phyloP scores from a whole-genome alignment of 2,113 vertebrate species.

The Corvus moneduloides region DNA sequence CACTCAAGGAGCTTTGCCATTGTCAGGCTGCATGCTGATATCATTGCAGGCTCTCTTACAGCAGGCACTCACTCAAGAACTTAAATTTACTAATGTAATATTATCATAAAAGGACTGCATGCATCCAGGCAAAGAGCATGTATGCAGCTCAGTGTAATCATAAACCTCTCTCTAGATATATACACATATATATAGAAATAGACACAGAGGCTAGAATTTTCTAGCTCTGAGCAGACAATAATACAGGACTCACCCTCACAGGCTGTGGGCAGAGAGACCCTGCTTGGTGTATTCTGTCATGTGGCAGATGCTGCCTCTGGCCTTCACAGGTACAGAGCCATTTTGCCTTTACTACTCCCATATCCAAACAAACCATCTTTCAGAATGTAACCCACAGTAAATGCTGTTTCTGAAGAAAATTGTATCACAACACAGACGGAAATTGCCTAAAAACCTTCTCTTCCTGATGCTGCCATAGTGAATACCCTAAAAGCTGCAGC shows the following conservation, averaged over 20 bases:
- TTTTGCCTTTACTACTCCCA: too few relatives aligned
- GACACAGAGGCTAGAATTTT: background rate
- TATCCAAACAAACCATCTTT: background rate
- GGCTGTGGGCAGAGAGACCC: background rate
- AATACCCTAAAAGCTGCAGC: background rate
- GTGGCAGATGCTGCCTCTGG: background rate
- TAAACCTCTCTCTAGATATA: background rate
- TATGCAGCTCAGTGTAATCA: background rate
- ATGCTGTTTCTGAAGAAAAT: background rate
- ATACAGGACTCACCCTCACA: background rate
- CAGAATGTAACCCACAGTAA: background rate
- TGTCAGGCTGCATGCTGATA: background rate
- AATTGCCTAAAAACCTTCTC: background rate
- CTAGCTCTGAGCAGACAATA: background rate
- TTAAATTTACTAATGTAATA: background rate
- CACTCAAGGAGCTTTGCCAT: background rate
- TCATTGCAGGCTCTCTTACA: background rate
- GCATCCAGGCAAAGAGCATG: too few relatives aligned
- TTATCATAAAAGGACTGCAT: background rate
- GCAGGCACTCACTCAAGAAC: background rate
- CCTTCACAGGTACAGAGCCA: background rate
- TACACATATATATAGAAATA: fast-evolving
- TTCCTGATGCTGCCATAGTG: background rate
- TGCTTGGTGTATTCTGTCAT: background rate
- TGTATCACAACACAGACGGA: background rate